Evolutionary conservation across 53 echinoderm and acorn worm genomes (phyloP).

Genomic region (Paracentrotus lividus): DNA sequence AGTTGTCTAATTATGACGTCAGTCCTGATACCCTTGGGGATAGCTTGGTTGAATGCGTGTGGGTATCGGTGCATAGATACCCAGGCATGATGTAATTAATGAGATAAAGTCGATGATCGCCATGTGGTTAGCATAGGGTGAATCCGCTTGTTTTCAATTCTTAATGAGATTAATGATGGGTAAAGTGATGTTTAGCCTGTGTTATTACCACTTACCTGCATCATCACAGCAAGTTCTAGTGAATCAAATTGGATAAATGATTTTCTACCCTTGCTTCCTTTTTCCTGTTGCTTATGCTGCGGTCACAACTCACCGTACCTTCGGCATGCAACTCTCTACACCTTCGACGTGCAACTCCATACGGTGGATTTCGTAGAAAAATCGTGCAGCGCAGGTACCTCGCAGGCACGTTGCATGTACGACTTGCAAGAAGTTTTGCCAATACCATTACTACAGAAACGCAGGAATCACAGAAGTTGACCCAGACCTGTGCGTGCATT

Average conservation of each 20-base stretch:
- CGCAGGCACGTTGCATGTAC: too few relatives aligned
- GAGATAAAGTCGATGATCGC: constrained; percentile 9
- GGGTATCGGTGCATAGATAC: not conserved
- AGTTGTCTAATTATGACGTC: not conserved
- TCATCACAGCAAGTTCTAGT: not conserved
- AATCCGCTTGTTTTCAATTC: constrained; percentile 9
- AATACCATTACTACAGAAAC: too few relatives aligned
- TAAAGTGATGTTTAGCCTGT: constrained; percentile 1
- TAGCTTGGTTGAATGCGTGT: not conserved
- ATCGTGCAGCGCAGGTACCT: too few relatives aligned
- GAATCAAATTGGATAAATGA: not conserved
- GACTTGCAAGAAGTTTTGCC: too few relatives aligned
- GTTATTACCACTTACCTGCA: not conserved
- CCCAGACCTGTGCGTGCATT: too few relatives aligned
- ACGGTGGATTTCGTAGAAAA: too few relatives aligned
- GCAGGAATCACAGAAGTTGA: too few relatives aligned
- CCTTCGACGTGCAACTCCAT: too few relatives aligned
- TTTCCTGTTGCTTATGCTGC: not conserved
- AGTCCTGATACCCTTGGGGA: not conserved
- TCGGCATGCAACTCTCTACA: too few relatives aligned
- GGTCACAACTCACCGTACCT: too few relatives aligned
- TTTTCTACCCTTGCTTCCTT: not conserved
- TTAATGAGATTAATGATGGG: not conserved
- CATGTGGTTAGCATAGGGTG: not conserved
- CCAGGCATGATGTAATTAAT: not conserved